Percentiles rank a stretch among this genome's conserved stretches.
Conservation (phyloP, 2,888 invertebrate species). For the Esperia sulphurella region DNA sequence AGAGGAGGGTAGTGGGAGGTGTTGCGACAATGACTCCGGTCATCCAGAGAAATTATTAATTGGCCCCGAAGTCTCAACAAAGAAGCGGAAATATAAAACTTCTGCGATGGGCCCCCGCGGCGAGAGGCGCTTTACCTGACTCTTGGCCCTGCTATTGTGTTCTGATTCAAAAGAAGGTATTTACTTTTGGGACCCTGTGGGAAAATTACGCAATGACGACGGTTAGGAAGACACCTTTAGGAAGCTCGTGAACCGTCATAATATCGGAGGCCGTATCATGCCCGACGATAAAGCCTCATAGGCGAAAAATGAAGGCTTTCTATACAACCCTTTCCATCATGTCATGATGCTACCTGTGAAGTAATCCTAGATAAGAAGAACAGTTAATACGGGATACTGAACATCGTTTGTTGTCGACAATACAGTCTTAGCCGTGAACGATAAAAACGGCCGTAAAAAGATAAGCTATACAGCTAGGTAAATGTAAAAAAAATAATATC, state of each 20-base stretch:
- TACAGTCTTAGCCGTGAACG: constrained; percentile 22
- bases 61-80: constrained; percentile 65
- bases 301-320: constrained; percentile 40
- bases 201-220: constrained; percentile 69
- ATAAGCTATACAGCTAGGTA: constrained; percentile 10
- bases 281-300: constrained; percentile 36
- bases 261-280: constrained; percentile 49
- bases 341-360: constrained; percentile 28
- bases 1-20: constrained; percentile 46
- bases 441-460: constrained; percentile 23
- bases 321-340: constrained; percentile 51
- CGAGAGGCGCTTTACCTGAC: constrained; percentile 74
- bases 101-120: constrained; percentile 67
- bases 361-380: constrained; percentile 45
- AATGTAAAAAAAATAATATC: too few species aligned
- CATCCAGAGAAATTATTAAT: constrained; percentile 78
- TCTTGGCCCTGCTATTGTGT: constrained; percentile 75
- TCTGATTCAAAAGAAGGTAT: constrained; percentile 66
- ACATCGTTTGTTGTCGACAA: constrained; percentile 27
- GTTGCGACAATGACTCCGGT: constrained; percentile 70
- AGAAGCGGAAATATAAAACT: constrained; percentile 80
- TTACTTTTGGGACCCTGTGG: constrained; percentile 70
- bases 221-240: constrained; percentile 48
- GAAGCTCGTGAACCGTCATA: constrained; percentile 46
- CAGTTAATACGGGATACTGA: constrained; percentile 37